phyloP scores from a whole-genome alignment of 1,140 invertebrate species.

The Zaprionus gabonicus region DNA sequence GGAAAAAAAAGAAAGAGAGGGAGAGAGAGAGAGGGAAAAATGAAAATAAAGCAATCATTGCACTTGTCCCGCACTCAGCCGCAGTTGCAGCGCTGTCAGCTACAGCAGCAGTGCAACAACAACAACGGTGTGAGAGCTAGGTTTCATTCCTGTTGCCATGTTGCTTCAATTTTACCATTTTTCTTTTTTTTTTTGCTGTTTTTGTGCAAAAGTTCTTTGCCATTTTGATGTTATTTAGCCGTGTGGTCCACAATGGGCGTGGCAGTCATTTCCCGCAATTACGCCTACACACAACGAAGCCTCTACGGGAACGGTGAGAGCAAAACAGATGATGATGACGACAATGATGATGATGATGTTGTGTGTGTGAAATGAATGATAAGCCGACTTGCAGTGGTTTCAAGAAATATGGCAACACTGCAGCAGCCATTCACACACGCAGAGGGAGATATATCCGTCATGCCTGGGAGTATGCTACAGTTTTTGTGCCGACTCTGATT shows the following conservation, averaged over 20 bases:
- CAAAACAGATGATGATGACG: slow-evolving; percentile 17
- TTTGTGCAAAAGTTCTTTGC: slow-evolving; percentile 20
- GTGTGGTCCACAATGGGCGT: slow-evolving; percentile 74
- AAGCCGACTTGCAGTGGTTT: slow-evolving; percentile 35
- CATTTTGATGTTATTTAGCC: slow-evolving; percentile 32
- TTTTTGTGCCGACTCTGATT: slow-evolving; percentile 41
- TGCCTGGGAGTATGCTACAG: slow-evolving; percentile 67
- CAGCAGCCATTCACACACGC: background rate
- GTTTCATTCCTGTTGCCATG: slow-evolving; percentile 60
- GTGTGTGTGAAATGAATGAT: slow-evolving; percentile 37
- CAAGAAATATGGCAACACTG: slow-evolving; percentile 40
- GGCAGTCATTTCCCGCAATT: slow-evolving; percentile 80
- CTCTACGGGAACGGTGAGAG: slow-evolving; percentile 3
- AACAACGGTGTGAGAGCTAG: slow-evolving; percentile 18
- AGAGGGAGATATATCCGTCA: slow-evolving; percentile 34
- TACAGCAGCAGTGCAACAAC: slow-evolving; percentile 14
- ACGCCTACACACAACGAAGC: slow-evolving; percentile 66
- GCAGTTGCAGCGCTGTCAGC: slow-evolving; percentile 18
- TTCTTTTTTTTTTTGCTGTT: slow-evolving; percentile 16
- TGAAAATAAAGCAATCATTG: slow-evolving; percentile 75
- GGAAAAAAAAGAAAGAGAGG: slow-evolving; percentile 9
- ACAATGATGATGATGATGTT: slow-evolving; percentile 16
- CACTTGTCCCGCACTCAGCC: slow-evolving; percentile 61
- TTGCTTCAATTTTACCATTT: slow-evolving; percentile 44
- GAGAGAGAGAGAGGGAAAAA: slow-evolving; percentile 7